Base-by-base conservation (phyloP, 2,797 vertebrate species). In the Sylvia borin region DNA sequence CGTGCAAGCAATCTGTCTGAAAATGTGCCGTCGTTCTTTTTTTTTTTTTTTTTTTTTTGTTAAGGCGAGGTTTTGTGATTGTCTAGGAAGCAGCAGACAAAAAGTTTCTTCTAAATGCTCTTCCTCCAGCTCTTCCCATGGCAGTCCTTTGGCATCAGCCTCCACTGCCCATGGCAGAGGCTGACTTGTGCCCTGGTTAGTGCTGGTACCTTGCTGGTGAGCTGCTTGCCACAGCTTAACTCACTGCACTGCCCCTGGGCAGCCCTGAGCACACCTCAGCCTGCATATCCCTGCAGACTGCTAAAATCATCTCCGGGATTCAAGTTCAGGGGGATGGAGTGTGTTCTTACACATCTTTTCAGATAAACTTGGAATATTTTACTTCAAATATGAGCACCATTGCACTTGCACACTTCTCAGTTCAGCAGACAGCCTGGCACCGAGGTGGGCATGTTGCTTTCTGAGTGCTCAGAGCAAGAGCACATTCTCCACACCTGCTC, bases 171-270 rank as follows among this genome's bases (percentile, higher is more conserved):
- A 16, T 0, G 2, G 19, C 18, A 18, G 53, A 43, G 45, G 18
- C 60, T 67, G 77, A 73, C 66, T n/a, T 0, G 0, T 10, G 32
- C 19, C 27, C 47, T 5, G 5, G 10, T 18, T 31, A 27, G 40
- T 11, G 55, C 42, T 22, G 22, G 43, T 10, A 53, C 32, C 45
- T 38, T 4, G 0, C 0, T 14, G 29, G 16, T 14, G 18, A 86
- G 61, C 40, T 58, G 79, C 50, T 21, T 42, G 58, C 21, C 54
- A 20, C 6, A 2, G 61, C 36, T 65, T 45, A 13, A 29, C 58
- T 68, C 45, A 8, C 21, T 1, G 1, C 54, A 32, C 31, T 12
- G 7, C 29, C 42, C 62, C 74, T 42, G 38, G 7, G n/a, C 47
- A 47, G 3, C 21, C 34, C 45, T 32, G 48, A n/a, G 36, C 40